Evolutionary conservation across 2,797 vertebrate species (phyloP).

Genomic region (Rhodeus uyekii): DNA sequence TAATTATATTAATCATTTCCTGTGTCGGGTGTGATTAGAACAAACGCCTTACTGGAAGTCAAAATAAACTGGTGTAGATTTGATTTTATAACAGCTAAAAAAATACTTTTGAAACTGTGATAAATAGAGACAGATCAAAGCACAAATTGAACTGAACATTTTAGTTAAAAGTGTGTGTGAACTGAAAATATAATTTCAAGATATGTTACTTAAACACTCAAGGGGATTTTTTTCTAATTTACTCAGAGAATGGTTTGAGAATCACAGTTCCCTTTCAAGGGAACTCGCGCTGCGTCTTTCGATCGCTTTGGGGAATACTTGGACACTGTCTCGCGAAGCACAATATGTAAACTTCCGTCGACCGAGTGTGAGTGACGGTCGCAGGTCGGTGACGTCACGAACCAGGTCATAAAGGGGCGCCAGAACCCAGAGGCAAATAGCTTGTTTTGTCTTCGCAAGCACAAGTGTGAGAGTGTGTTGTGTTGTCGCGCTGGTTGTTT

Average conservation of each 20-base stretch:
- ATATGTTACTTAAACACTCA: not conserved
- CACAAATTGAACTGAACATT: not conserved
- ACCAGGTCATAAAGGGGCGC: too few relatives aligned
- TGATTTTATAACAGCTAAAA: not conserved
- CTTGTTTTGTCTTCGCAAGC: too few relatives aligned
- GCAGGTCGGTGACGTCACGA: too few relatives aligned
- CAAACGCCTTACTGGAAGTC: not conserved
- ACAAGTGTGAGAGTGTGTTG: too few relatives aligned
- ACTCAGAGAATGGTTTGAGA: not conserved
- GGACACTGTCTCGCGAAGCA: too few relatives aligned
- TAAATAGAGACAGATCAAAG: conserved; percentile 2
- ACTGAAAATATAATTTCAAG: not conserved
- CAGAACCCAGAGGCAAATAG: too few relatives aligned
- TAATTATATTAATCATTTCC: conserved; percentile 3
- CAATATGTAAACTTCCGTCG: too few relatives aligned
- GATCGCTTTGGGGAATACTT: too few relatives aligned
- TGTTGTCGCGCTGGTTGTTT: too few relatives aligned
- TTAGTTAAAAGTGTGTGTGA: not conserved
- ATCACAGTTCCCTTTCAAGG: too few relatives aligned
- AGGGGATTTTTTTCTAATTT: not conserved
- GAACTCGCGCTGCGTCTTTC: too few relatives aligned
- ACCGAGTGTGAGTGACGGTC: too few relatives aligned
- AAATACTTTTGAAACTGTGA: not conserved
- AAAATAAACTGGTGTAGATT: not conserved
- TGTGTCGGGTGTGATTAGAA: not conserved